Percentiles rank a stretch among this genome's conserved stretches.
Evolutionary conservation across 1,140 invertebrate species (phyloP).

Genomic region (Aethina tumida): DNA sequence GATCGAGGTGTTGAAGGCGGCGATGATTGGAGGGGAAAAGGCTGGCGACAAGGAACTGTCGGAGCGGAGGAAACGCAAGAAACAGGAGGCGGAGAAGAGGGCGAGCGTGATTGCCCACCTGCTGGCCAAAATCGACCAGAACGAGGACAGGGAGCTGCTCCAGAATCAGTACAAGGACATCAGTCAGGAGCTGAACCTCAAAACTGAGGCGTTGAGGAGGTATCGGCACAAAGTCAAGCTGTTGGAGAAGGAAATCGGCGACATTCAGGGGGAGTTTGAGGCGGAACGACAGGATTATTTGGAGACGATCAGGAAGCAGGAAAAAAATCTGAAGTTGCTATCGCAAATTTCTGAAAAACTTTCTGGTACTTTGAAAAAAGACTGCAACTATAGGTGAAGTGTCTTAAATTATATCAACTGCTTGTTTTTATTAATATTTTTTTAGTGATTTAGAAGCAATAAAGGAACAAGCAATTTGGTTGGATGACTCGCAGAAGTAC

Average conservation of each 20-base stretch:
- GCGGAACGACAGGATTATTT: conserved; percentile 74
- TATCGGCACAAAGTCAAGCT: conserved; percentile 55
- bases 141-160: conserved; percentile 47
- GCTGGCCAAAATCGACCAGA: conserved; percentile 59
- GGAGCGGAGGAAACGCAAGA: conserved; percentile 56
- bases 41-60: conserved; percentile 60
- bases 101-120: conserved; percentile 55
- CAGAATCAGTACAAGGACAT: conserved; percentile 61
- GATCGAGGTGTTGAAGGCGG: conserved; percentile 53
- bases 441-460: conserved; percentile 54
- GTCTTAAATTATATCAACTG: not conserved
- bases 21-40: conserved; percentile 73
- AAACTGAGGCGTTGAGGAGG: conserved; percentile 59
- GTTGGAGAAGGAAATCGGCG: conserved; percentile 62
- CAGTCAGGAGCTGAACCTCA: conserved; percentile 62
- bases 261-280: conserved; percentile 79
- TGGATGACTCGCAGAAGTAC: conserved; percentile 67
- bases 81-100: conserved; percentile 56
- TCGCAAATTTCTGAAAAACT: conserved; percentile 62
- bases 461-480: conserved; percentile 62
- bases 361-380: conserved; percentile 58
- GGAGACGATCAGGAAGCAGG: conserved; percentile 71
- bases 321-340: conserved; percentile 60
- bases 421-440: conserved; percentile 12
- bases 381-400: conserved; percentile 60